phyloP scores from a whole-genome alignment of 2,888 invertebrate genomes.

The Craniophora ligustri region DNA sequence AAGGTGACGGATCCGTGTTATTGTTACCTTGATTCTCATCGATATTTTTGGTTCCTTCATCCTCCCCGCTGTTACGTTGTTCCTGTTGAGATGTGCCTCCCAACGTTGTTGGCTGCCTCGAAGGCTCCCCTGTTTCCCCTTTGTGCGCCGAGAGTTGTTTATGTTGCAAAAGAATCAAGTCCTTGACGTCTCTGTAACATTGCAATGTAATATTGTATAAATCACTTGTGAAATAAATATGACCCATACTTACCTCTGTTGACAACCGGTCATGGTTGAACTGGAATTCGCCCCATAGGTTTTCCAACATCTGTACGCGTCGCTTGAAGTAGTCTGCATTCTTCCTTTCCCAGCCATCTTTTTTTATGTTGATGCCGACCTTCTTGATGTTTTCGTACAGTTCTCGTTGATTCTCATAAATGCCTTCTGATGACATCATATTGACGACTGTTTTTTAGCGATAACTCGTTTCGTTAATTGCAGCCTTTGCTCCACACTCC shows the following conservation, averaged over 20 bases:
- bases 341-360: constrained; percentile 11
- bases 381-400: background rate
- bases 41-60: background rate
- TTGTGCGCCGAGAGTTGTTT: background rate
- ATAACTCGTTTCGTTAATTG: too few relatives aligned
- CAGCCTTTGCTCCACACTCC: too few relatives aligned
- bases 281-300: constrained; percentile 3
- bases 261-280: constrained; percentile 3
- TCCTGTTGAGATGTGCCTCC: background rate
- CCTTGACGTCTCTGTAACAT: constrained; percentile 1
- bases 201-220: background rate
- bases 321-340: constrained; percentile 10
- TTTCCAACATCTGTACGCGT: constrained; percentile 1
- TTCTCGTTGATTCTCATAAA: background rate
- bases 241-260: background rate
- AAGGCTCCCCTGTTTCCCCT: background rate
- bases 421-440: background rate
- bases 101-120: background rate
- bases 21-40: background rate
- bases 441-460: background rate
- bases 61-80: background rate
- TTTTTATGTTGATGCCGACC: constrained; percentile 1
- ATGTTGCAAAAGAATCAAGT: constrained; percentile 1
- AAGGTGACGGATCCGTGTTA: background rate
- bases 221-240: constrained; percentile 2